Conservation (phyloP, 2,888 invertebrate genomes). For the Amphipyra tragopoginis region DNA sequence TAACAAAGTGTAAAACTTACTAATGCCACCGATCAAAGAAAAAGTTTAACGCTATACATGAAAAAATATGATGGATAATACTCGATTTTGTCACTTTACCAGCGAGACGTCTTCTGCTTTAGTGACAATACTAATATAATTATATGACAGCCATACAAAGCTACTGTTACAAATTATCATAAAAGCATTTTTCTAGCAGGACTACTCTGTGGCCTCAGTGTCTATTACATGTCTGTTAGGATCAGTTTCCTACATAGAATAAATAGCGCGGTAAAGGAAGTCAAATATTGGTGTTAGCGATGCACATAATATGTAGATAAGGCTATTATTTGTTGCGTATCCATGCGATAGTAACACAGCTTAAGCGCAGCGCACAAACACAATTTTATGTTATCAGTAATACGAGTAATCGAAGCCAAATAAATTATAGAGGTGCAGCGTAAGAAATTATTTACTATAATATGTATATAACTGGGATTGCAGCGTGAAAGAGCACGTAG, state of each 20-base stretch:
- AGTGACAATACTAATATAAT: constrained; percentile 49
- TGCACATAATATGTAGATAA: constrained; percentile 69
- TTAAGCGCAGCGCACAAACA: constrained; percentile 30
- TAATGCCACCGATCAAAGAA: constrained; percentile 53
- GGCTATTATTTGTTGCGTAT: constrained; percentile 67
- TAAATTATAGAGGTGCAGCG: constrained; percentile 44
- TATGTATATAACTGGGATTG: constrained; percentile 28
- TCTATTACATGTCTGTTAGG: constrained; percentile 52
- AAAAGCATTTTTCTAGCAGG: constrained; percentile 71
- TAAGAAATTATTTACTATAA: constrained; percentile 41
- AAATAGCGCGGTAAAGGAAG: constrained; percentile 67
- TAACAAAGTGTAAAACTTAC: constrained; percentile 50
- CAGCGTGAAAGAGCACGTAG: constrained; percentile 19
- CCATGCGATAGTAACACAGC: constrained; percentile 72
- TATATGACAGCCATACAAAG: constrained; percentile 56
- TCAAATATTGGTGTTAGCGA: constrained; percentile 73
- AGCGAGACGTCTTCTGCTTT: constrained; percentile 20
- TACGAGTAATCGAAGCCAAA: constrained; percentile 25
- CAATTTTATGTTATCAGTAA: constrained; percentile 9
- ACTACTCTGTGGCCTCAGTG: constrained; percentile 69
- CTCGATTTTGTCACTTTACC: constrained; percentile 50
- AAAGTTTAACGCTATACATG: constrained; percentile 46
- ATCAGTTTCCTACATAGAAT: constrained; percentile 61
- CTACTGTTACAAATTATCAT: constrained; percentile 49
- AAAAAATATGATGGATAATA: constrained; percentile 56